A percentile compares a stretch with the other conserved stretches of the same genome.
phyloP scores from a whole-genome alignment of 2,888 invertebrate species.

The Apamea monoglypha region DNA sequence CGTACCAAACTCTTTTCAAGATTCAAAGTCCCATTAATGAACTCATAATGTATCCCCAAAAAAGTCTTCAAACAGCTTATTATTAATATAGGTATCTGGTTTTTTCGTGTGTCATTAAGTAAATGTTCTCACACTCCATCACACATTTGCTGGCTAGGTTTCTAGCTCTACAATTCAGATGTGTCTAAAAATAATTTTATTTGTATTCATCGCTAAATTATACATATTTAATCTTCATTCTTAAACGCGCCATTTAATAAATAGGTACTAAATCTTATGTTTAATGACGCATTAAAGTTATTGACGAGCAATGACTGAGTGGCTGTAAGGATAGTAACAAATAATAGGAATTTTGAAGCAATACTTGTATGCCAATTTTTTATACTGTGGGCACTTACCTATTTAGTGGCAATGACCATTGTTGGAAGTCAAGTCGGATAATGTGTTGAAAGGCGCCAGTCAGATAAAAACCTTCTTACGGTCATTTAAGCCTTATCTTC shows the following conservation, averaged over 20 bases:
- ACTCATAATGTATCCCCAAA: conserved; percentile 22
- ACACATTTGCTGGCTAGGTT: conserved; percentile 52
- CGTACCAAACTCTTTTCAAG: conserved; percentile 3
- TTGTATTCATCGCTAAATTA: conserved; percentile 31
- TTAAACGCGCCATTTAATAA: conserved; percentile 12
- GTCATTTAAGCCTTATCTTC: conserved; percentile 59
- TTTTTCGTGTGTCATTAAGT: conserved; percentile 38
- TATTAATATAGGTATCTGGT: conserved; percentile 29
- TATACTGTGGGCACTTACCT: conserved; percentile 32
- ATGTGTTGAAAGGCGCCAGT: conserved; percentile 60
- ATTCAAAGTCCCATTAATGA: conserved; percentile 16
- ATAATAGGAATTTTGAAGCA: conserved; percentile 36
- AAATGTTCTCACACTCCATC: conserved; percentile 52
- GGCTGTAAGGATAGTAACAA: conserved; percentile 32
- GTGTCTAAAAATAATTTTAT: conserved; percentile 35
- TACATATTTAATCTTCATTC: conserved; percentile 19
- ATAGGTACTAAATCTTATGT: conserved; percentile 23
- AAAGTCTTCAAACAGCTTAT: conserved; percentile 28
- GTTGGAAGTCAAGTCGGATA: conserved; percentile 57
- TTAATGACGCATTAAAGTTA: conserved; percentile 36
- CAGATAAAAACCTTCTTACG: conserved; percentile 53
- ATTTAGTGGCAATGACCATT: conserved; percentile 51
- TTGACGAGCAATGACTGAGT: conserved; percentile 15
- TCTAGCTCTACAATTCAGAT: conserved; percentile 36
- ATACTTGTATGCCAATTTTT: conserved; percentile 48